Percentiles rank a stretch among this genome's conserved stretches.
Evolutionary conservation across 1,140 invertebrate species (phyloP).

Genomic region (Trachelipus rathkii): DNA sequence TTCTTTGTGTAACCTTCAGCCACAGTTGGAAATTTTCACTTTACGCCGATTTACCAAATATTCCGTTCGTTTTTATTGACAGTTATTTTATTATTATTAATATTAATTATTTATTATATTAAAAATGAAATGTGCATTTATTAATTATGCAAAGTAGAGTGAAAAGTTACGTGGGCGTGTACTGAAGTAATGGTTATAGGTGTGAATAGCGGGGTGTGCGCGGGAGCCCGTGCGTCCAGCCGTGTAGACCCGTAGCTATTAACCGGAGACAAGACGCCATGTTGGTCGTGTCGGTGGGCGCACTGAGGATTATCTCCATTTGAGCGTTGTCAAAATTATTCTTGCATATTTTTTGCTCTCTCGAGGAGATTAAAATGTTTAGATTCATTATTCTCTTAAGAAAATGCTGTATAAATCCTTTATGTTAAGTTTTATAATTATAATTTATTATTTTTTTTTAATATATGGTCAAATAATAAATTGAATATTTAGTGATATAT

Average conservation of each 20-base stretch:
- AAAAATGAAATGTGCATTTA: neutral
- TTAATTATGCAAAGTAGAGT: neutral
- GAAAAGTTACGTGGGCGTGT: constrained; percentile 6
- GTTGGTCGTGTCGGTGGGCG: constrained; percentile 42
- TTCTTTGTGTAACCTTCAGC: neutral
- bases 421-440: too few species aligned
- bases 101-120: neutral
- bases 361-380: too few species aligned
- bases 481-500: too few species aligned
- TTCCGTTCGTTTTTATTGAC: neutral
- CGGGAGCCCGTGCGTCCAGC: constrained; percentile 45
- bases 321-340: too few species aligned
- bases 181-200: constrained; percentile 36
- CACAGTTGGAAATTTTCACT: neutral
- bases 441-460: too few species aligned
- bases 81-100: neutral
- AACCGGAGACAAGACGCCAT: constrained; percentile 46
- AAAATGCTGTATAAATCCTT: too few species aligned
- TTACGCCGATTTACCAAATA: neutral
- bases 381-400: too few species aligned
- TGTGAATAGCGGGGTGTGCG: constrained; percentile 45
- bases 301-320: constrained; percentile 46
- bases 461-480: too few species aligned
- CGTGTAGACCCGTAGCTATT: constrained; percentile 45
- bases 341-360: too few species aligned